phyloP scores from a whole-genome alignment of 2,797 vertebrate species.

The Acanthurus tractus region DNA sequence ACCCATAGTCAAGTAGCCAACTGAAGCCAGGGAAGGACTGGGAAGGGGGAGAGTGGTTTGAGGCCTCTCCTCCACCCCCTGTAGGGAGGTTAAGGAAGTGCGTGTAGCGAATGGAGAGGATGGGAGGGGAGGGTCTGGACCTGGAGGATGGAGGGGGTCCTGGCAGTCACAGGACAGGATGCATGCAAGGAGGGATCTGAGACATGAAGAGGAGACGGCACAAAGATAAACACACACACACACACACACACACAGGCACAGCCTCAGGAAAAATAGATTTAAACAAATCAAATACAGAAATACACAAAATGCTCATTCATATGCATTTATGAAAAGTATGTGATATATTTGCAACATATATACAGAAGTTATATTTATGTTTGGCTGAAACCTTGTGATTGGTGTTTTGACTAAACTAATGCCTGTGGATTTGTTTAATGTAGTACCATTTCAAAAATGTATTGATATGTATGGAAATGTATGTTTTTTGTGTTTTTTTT shows the following conservation, averaged over 20 bases:
- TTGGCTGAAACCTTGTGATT: constrained; percentile 9
- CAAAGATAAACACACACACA: constrained; percentile 32
- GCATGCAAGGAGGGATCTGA: constrained; percentile 84
- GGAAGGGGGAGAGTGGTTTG: constrained; percentile 65
- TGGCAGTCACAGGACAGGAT: constrained; percentile 74
- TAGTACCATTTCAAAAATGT: neutral
- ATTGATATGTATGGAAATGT: neutral
- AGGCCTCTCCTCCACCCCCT: constrained; percentile 72
- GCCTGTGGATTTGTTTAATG: neutral
- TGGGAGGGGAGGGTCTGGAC: constrained; percentile 58
- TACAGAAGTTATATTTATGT: neutral
- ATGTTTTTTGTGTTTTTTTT: neutral
- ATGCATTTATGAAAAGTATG: neutral
- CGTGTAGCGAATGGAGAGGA: constrained; percentile 35
- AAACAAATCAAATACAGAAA: constrained; percentile 1
- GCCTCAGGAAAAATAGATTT: constrained; percentile 41
- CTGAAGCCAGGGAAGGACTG: neutral
- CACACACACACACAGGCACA: constrained; percentile 12
- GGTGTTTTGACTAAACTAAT: neutral
- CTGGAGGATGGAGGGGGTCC: constrained; percentile 59
- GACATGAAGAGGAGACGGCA: constrained; percentile 65
- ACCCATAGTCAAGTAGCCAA: constrained; percentile 20
- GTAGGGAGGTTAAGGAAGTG: constrained; percentile 61
- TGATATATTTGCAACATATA: neutral
- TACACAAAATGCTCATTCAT: neutral